These are phyloP conservation scores for Brachypterus glaber DNA, from an alignment of 2,888 invertebrate genomes.

Conservation along the genomic window DNA sequence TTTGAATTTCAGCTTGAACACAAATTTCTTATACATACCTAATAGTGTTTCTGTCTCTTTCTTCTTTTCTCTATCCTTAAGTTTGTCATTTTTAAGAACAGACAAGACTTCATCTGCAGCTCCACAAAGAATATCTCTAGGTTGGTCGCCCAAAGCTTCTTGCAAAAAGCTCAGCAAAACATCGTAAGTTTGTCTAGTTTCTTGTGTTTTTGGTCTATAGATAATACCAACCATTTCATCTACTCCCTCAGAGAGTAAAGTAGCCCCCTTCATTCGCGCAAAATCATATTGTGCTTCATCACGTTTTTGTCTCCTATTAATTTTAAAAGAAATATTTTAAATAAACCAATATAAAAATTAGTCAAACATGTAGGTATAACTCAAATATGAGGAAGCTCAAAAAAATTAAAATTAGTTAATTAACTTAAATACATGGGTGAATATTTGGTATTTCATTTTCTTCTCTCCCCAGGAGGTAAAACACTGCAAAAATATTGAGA, in stretches of 20 bases:
- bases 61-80: slow-evolving; percentile 90
- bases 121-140: slow-evolving; percentile 92
- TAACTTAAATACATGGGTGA: too few species aligned
- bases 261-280: slow-evolving; percentile 79
- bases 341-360: too few species aligned
- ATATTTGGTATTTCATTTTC: too few species aligned
- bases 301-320: slow-evolving; percentile 74
- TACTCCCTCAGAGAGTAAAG: slow-evolving; percentile 74
- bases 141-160: slow-evolving; percentile 93
- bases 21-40: slow-evolving; percentile 27
- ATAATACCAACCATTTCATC: slow-evolving; percentile 92
- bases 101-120: slow-evolving; percentile 98
- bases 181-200: slow-evolving; percentile 96
- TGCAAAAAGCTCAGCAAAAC: slow-evolving; percentile 93
- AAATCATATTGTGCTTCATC: slow-evolving; percentile 92
- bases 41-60: slow-evolving; percentile 82
- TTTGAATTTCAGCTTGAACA: neutral
- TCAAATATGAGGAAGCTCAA: too few species aligned
- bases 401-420: slow-evolving; percentile 5
- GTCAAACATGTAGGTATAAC: too few species aligned
- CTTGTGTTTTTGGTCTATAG: slow-evolving; percentile 94
- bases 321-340: too few species aligned
- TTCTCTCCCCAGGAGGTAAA: too few species aligned
- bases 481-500: too few species aligned
- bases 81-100: slow-evolving; percentile 87